Conservation (phyloP, 2,113 vertebrate genomes). For the Galemys pyrenaicus region DNA sequence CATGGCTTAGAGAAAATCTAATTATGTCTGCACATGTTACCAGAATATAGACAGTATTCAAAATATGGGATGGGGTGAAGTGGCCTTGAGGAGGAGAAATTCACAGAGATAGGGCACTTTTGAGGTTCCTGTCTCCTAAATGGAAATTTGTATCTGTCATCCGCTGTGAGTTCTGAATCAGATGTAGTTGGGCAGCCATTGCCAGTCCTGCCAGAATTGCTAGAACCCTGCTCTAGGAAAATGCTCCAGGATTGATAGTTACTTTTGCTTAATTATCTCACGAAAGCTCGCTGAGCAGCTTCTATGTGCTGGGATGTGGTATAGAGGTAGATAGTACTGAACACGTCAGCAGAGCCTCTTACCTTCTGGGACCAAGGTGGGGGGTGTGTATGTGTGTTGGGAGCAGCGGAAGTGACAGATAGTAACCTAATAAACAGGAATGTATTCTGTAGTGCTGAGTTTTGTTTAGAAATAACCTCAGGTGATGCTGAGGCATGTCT, state of each 20-base stretch:
- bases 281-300: neutral
- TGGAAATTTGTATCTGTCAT: neutral
- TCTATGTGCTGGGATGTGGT: rapidly evolving
- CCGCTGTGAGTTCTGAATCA: neutral
- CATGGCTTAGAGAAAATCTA: neutral
- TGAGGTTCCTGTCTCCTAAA: neutral
- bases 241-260: neutral
- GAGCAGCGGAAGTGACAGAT: no score
- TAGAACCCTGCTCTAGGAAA: no score
- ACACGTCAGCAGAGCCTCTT: neutral
- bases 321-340: neutral
- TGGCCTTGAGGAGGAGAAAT: neutral
- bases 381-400: no score
- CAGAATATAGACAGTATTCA: neutral
- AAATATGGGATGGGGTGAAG: neutral
- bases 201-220: neutral
- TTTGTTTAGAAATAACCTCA: neutral
- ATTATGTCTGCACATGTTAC: neutral
- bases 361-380: neutral
- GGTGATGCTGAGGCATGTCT: neutral
- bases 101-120: neutral
- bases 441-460: no score
- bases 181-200: neutral
- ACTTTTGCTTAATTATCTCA: neutral
- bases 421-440: neutral